Evolutionary conservation across 2,113 vertebrate genomes (phyloP).

Genomic region (Cephalophus harveyi): DNA sequence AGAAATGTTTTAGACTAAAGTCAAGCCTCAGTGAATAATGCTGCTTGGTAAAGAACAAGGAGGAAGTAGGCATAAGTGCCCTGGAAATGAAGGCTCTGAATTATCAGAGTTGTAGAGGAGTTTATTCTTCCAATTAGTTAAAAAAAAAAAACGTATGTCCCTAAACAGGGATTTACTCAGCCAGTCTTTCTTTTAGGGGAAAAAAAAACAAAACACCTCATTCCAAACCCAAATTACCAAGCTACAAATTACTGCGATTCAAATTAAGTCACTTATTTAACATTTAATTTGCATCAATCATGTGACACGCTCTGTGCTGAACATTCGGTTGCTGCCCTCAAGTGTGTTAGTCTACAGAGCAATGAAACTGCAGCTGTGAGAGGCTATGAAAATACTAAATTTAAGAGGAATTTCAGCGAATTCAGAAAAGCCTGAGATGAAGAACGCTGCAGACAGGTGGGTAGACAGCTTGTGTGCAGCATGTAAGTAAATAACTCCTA

Average conservation of each 20-base stretch:
- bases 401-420: background rate
- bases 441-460: background rate
- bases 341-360: background rate
- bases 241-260: background rate
- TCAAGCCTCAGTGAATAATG: background rate
- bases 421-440: background rate
- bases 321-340: background rate
- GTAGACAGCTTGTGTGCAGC: background rate
- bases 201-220: background rate
- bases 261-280: background rate
- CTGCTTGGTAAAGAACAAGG: background rate
- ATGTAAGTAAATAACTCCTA: background rate
- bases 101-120: background rate
- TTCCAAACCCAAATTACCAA: constrained; percentile 19
- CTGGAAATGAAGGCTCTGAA: background rate
- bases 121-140: background rate
- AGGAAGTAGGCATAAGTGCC: background rate
- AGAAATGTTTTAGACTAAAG: background rate
- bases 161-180: background rate
- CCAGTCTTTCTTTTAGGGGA: background rate
- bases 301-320: background rate
- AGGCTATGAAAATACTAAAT: background rate
- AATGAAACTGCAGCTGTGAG: background rate
- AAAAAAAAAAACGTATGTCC: background rate
- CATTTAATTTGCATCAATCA: background rate